Conservation (phyloP, 2,113 vertebrate genomes). For the Lipophrys pholis region DNA sequence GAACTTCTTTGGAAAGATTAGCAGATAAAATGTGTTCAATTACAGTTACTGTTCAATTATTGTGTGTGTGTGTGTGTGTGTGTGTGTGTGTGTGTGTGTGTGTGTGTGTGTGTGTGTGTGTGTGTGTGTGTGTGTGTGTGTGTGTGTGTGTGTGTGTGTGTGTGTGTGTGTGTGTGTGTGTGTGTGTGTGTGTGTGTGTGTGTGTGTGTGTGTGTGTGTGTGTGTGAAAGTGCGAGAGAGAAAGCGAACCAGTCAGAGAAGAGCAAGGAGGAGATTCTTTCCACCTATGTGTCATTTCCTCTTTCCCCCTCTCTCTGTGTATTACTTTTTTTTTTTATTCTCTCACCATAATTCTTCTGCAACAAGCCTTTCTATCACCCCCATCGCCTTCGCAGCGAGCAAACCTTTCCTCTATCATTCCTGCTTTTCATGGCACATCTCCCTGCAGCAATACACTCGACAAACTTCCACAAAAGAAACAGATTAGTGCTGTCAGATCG, state of each 20-base stretch:
- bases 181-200: too few relatives aligned
- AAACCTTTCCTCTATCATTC: slow-evolving; percentile 13
- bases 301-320: slow-evolving; percentile 18
- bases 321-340: slow-evolving; percentile 12
- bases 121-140: too few relatives aligned
- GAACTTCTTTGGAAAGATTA: too few relatives aligned
- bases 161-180: too few relatives aligned
- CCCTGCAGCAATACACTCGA: slow-evolving; percentile 33
- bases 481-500: slow-evolving; percentile 17
- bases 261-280: slow-evolving; percentile 70
- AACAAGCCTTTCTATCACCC: slow-evolving; percentile 33
- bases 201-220: too few relatives aligned
- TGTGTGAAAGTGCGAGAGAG: slow-evolving; percentile 15
- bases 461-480: slow-evolving; percentile 16
- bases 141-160: too few relatives aligned
- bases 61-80: too few relatives aligned
- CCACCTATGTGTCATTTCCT: slow-evolving; percentile 73
- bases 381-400: slow-evolving; percentile 3
- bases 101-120: too few relatives aligned
- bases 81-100: too few relatives aligned
- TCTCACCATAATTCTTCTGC: slow-evolving; percentile 33
- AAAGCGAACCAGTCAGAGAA: slow-evolving; percentile 39
- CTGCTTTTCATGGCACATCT: slow-evolving; percentile 23
- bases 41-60: slow-evolving; percentile 63
- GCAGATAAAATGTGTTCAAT: too few relatives aligned